Evolutionary conservation across 2,888 invertebrate genomes (phyloP), one percentile per base, ranked within the genome.

Genomic region (Acleris holmiana): DNA sequence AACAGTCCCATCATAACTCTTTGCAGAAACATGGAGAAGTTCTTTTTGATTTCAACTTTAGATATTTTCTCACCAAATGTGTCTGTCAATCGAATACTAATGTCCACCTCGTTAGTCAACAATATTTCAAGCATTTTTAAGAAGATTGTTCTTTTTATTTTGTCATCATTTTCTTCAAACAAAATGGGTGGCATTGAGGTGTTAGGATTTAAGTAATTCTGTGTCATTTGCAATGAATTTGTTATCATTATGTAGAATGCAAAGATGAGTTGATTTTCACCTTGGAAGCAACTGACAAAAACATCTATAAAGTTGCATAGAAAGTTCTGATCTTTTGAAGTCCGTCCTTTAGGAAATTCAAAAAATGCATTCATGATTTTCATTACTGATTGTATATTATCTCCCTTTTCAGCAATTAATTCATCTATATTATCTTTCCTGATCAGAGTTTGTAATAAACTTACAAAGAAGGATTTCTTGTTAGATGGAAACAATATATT

Each of bases 281-380:
- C 81, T 68, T 74, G 79, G 60, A 82, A 93, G 18, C 87, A 87
- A 54, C 77, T 81, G 0, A 89, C 86, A 69, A 93, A 92, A 0
- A 85, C 77, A 67, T 85, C 84, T 40, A 91, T 83, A 56, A 90
- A 93, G 67, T 86, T 77, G n/a, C 70, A 70, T 46, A 93, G 66
- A 66, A 90, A 90, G 58, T 79, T 80, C 0, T 73, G 58, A 56
- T 86, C 78, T 21, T 71, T 79, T 1, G 75, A 76, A 0, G 80
- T 77, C n/a, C 85, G 73, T 23, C 81, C 80, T 61, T 82, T 83
- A 0, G 88, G 84, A 49, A 85, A 89, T 47, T 85, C 84, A 54
- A 91, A 87, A 62, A 91, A 85, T 0, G 81, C 68, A 66, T 80
- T 83, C 88, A 93, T 88, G 6, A 91, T 85, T 82, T 89, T 91